Evolutionary conservation across 2,797 vertebrate genomes (phyloP).

Genomic region (Tamandua tetradactyla): DNA sequence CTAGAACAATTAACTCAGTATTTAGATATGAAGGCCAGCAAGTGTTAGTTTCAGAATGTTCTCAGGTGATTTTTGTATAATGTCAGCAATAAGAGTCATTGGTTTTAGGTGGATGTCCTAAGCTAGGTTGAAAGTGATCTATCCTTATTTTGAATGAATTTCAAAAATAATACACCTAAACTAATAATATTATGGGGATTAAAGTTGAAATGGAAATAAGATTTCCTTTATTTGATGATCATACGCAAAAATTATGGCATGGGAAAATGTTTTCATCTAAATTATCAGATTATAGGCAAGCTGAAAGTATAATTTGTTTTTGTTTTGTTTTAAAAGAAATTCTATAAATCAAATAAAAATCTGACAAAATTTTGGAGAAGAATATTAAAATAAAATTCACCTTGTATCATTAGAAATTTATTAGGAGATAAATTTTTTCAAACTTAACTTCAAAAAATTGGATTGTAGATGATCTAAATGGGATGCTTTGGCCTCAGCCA

Average conservation of each 20-base stretch:
- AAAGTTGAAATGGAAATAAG: background rate
- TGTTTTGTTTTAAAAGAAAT: background rate
- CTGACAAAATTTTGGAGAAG: background rate
- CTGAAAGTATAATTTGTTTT: background rate
- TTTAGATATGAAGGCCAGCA: background rate
- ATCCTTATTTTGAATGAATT: slow-evolving; percentile 26
- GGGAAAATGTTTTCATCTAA: background rate
- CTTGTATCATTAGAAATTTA: background rate
- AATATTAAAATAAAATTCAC: background rate
- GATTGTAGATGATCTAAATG: background rate
- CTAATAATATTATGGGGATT: background rate
- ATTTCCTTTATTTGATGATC: background rate
- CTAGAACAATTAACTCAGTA: background rate
- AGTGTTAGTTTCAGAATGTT: slow-evolving; percentile 18
- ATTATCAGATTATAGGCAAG: background rate
- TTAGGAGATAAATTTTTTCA: background rate
- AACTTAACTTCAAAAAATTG: background rate
- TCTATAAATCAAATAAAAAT: background rate
- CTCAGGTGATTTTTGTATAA: background rate
- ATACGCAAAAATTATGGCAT: background rate
- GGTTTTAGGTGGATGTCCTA: background rate
- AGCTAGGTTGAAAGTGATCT: background rate
- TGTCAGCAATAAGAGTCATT: background rate
- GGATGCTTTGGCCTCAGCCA: background rate
- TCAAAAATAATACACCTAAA: background rate